Evolutionary conservation across 23 tunicate species (phyloP).

Genomic region (Styela clava): DNA sequence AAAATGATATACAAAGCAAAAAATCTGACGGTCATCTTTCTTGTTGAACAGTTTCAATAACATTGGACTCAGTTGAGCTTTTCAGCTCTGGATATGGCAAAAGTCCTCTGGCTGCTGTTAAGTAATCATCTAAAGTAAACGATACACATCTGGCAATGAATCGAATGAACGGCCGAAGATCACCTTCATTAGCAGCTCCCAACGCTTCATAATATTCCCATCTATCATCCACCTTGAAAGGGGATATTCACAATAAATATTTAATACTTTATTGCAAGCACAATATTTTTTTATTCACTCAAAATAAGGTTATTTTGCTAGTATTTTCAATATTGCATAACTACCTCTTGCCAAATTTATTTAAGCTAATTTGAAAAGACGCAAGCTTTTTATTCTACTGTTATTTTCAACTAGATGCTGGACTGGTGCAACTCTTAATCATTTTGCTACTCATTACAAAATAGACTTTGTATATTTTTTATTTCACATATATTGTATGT

Average conservation of each 20-base stretch:
- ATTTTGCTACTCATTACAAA: too few species aligned
- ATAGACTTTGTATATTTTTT: too few species aligned
- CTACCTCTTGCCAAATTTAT: too few species aligned
- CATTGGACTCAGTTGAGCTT: neutral
- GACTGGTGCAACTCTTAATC: too few species aligned
- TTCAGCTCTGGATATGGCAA: constrained; percentile 13
- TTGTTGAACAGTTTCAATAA: neutral
- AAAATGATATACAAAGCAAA: neutral
- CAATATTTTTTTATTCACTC: neutral
- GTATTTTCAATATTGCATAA: too few species aligned
- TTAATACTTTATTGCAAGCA: too few species aligned
- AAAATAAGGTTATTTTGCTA: too few species aligned
- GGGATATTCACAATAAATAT: too few species aligned
- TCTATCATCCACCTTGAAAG: constrained; percentile 52
- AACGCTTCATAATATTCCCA: constrained; percentile 85
- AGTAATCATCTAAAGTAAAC: constrained; percentile 65
- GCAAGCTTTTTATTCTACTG: too few species aligned
- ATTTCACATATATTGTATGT: too few species aligned
- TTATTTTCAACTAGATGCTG: too few species aligned
- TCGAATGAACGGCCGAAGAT: constrained; percentile 78
- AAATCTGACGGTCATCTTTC: neutral
- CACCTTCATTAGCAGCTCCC: constrained; percentile 82
- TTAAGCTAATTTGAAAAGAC: too few species aligned
- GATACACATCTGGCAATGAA: constrained; percentile 78
- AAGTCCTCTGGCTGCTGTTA: constrained; percentile 42